These are phyloP conservation scores for Schrankia costaestrigalis DNA, from an alignment of 2,888 invertebrate species.

Conservation along the genomic window DNA sequence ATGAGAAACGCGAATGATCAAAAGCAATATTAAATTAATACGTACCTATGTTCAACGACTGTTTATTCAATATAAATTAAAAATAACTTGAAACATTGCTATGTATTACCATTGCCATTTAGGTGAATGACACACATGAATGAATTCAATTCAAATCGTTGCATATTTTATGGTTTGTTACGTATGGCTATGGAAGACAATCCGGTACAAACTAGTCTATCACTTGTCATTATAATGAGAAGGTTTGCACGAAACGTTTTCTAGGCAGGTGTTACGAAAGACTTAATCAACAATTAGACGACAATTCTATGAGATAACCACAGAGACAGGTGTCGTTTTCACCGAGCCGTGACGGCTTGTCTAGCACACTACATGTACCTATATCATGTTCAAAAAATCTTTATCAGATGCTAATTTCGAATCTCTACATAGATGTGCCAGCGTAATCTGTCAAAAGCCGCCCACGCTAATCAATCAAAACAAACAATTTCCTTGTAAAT, in stretches of 20 bases:
- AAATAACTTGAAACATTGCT: neutral
- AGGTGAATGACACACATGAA: conserved; percentile 13
- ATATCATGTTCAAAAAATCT: neutral
- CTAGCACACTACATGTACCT: conserved; percentile 15
- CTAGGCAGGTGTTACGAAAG: conserved; percentile 46
- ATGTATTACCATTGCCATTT: conserved; percentile 6
- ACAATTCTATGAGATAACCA: conserved; percentile 51
- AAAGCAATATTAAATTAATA: neutral
- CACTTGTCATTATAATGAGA: conserved; percentile 37
- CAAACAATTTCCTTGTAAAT: conserved; percentile 41
- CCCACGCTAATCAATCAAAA: conserved; percentile 42
- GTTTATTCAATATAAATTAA: neutral
- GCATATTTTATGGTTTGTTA: conserved; percentile 18
- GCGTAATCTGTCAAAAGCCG: conserved; percentile 44
- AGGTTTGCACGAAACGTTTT: conserved; percentile 36
- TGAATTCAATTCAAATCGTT: conserved; percentile 14
- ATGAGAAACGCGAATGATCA: neutral
- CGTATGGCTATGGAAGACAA: conserved; percentile 34
- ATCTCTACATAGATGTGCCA: conserved; percentile 26
- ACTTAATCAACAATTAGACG: conserved; percentile 60
- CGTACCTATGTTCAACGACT: neutral
- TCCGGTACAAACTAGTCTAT: conserved; percentile 40
- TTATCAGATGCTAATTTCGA: conserved; percentile 10
- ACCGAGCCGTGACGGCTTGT: conserved; percentile 34
- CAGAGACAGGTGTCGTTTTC: conserved; percentile 37